Evolutionary conservation across 2,888 invertebrate species (phyloP).

Genomic region (Drosophila nigricruria): DNA sequence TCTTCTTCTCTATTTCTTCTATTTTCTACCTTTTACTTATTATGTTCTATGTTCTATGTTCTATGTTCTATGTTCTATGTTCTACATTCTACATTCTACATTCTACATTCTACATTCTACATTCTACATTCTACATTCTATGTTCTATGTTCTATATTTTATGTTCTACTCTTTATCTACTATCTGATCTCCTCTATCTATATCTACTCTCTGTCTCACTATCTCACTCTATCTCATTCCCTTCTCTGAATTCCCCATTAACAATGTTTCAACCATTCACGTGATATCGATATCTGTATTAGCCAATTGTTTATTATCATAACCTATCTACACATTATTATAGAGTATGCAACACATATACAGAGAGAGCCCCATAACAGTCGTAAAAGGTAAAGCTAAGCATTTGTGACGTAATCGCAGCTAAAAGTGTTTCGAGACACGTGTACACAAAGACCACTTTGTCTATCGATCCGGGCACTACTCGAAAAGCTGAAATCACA

Average conservation of each 20-base stretch:
- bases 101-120: not conserved
- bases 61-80: not conserved
- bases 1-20: no score
- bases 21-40: no score
- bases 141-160: not conserved
- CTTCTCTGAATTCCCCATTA: not conserved
- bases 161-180: not conserved
- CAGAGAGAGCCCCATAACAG: not conserved
- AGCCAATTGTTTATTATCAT: not conserved
- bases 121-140: fast-evolving
- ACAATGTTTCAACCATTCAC: not conserved
- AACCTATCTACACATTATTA: not conserved
- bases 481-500: slow-evolving; percentile 46
- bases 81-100: not conserved
- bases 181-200: not conserved
- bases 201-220: not conserved
- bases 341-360: slow-evolving; percentile 19
- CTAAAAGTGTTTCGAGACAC: slow-evolving; percentile 43
- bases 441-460: slow-evolving; percentile 37
- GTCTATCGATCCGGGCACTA: slow-evolving; percentile 43
- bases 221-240: not conserved
- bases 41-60: no score
- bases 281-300: not conserved
- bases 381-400: slow-evolving; percentile 32
- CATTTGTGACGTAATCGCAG: slow-evolving; percentile 50